Conservation (phyloP, 2,797 vertebrate species). For the Choloepus didactylus region DNA sequence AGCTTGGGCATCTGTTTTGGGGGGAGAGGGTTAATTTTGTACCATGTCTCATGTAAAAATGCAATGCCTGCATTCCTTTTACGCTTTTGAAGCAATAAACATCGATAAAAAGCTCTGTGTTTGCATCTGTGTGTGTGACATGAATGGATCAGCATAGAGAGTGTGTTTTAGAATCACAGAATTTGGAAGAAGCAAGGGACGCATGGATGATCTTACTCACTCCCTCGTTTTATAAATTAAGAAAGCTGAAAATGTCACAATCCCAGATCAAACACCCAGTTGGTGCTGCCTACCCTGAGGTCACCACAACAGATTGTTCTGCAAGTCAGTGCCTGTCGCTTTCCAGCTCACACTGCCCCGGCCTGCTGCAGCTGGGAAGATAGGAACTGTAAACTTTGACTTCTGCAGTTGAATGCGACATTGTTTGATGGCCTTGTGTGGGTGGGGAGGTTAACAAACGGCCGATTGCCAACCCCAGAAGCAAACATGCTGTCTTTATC, state of each 20-base stretch:
- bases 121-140: not conserved
- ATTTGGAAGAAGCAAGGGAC: conserved; percentile 26
- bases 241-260: not conserved
- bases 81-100: not conserved
- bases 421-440: conserved; percentile 89
- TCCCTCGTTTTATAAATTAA: not conserved
- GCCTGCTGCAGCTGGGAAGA: conserved; percentile 86
- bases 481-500: conserved; percentile 86
- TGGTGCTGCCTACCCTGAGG: not conserved
- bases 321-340: conserved; percentile 70
- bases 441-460: conserved; percentile 88
- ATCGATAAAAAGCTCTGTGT: not conserved
- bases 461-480: conserved; percentile 87
- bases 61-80: not conserved
- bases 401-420: conserved; percentile 88
- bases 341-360: conserved; percentile 79
- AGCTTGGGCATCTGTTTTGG: not conserved
- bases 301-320: not conserved
- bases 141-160: not conserved
- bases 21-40: not conserved
- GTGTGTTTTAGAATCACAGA: not conserved
- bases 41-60: not conserved
- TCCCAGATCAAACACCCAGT: not conserved
- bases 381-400: conserved; percentile 88
- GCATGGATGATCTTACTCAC: not conserved